phyloP scores from a whole-genome alignment of 1,140 invertebrate genomes.

The Scaptomyza hsui region DNA sequence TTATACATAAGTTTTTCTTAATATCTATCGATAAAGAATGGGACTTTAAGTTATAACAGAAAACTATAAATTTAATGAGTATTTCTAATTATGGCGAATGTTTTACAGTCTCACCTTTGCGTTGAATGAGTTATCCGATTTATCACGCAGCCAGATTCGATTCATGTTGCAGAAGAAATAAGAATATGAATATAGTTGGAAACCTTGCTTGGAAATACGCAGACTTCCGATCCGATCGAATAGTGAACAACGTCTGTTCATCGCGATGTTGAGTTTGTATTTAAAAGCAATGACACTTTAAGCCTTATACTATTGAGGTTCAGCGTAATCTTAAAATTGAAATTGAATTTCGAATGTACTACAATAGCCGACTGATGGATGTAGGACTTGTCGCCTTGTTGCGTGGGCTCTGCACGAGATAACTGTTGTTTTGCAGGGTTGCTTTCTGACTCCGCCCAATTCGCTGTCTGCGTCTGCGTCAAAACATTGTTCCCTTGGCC shows the following conservation, averaged over 20 bases:
- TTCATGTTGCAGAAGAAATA: background rate
- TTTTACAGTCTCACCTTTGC: no score
- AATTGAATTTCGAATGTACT: background rate
- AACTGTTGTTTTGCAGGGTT: slow-evolving; percentile 2
- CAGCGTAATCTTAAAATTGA: background rate
- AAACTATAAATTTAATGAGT: no score
- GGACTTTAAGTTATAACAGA: no score
- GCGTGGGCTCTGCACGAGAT: background rate
- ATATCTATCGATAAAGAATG: no score
- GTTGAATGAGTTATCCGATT: background rate
- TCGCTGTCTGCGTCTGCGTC: slow-evolving; percentile 25
- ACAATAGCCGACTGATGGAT: background rate
- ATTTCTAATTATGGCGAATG: no score
- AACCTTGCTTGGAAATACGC: background rate
- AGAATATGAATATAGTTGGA: background rate
- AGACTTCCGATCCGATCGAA: background rate
- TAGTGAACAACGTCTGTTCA: background rate
- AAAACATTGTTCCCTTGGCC: background rate
- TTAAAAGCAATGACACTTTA: background rate
- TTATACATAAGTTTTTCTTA: no score
- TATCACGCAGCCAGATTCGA: background rate
- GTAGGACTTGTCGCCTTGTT: background rate
- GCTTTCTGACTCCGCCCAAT: slow-evolving; percentile 22
- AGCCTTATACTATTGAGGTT: no score
- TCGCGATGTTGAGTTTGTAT: background rate